These are phyloP conservation scores for Mastigias papua DNA, from an alignment of 30 jellyfish, hydroid and myxozoan genomes.

Conservation along the genomic window DNA sequence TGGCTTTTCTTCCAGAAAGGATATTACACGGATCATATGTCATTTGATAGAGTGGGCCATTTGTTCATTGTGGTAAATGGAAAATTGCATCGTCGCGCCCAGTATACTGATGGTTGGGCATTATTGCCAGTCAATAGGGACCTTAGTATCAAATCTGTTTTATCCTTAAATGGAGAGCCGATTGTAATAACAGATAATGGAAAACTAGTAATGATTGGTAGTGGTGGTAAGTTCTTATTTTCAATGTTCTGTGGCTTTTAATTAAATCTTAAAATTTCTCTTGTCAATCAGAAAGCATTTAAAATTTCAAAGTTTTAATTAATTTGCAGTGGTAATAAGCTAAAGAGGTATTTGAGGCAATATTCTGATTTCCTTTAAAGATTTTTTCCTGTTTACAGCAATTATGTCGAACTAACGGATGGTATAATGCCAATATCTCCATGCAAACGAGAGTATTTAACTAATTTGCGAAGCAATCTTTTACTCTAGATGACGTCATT, in stretches of 20 bases:
- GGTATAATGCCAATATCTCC: too few relatives aligned
- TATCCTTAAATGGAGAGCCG: conserved; percentile 35
- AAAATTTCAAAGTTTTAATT: too few relatives aligned
- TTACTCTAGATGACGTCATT: conserved; percentile 1
- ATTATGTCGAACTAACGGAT: too few relatives aligned
- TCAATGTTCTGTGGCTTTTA: too few relatives aligned
- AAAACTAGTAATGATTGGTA: conserved; percentile 23
- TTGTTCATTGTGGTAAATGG: conserved; percentile 7
- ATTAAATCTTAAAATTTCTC: too few relatives aligned
- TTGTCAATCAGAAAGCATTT: too few relatives aligned
- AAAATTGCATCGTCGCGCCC: background rate
- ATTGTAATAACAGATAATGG: conserved; percentile 34
- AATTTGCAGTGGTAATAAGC: too few relatives aligned
- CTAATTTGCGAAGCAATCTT: background rate
- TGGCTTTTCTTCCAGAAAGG: background rate
- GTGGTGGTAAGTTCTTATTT: conserved; percentile 8
- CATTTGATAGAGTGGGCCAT: conserved; percentile 24
- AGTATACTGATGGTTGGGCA: background rate
- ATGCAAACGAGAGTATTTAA: too few relatives aligned
- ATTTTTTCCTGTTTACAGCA: too few relatives aligned
- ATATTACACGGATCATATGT: background rate
- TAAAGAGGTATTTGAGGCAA: too few relatives aligned
- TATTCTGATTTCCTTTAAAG: too few relatives aligned
- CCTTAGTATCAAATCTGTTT: background rate
- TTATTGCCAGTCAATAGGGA: background rate